A percentile compares a stretch with the other conserved stretches of the same genome.
These are phyloP conservation scores for Metaphire vulgaris DNA, from an alignment of 1,140 invertebrate genomes.

Conservation along the genomic window DNA sequence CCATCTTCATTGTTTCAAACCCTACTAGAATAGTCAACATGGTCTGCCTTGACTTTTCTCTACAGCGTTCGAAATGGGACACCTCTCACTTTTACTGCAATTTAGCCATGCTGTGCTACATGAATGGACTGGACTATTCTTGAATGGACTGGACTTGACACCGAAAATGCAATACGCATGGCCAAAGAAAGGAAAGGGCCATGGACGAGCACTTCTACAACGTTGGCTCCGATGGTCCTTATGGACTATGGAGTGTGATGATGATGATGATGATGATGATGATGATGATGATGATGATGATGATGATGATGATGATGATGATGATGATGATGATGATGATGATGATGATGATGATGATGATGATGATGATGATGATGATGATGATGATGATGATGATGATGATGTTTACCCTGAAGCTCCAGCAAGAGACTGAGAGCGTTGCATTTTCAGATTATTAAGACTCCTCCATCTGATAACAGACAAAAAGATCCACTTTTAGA, in stretches of 20 bases:
- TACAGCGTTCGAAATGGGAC: too few relatives aligned
- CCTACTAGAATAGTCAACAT: too few relatives aligned
- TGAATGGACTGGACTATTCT: neutral
- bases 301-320: constrained; percentile 6
- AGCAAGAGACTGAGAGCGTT: constrained; percentile 84
- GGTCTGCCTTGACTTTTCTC: too few relatives aligned
- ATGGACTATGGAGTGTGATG: too few relatives aligned
- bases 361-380: constrained; percentile 20
- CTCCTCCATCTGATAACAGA: constrained; percentile 68
- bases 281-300: constrained; percentile 1
- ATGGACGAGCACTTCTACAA: too few relatives aligned
- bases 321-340: constrained; percentile 12
- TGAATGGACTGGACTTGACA: neutral
- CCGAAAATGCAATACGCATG: too few relatives aligned
- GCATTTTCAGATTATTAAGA: constrained; percentile 76
- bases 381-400: constrained; percentile 18
- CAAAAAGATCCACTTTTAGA: too few relatives aligned
- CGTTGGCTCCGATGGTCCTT: too few relatives aligned
- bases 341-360: constrained; percentile 22
- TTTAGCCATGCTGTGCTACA: neutral
- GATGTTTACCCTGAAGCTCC: constrained; percentile 68
- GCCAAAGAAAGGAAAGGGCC: too few relatives aligned
- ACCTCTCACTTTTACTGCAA: too few relatives aligned
- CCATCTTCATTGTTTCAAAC: too few relatives aligned
- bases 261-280: neutral